phyloP scores from a whole-genome alignment of 2,888 invertebrate genomes.

The Acrocyrtus sp. region DNA sequence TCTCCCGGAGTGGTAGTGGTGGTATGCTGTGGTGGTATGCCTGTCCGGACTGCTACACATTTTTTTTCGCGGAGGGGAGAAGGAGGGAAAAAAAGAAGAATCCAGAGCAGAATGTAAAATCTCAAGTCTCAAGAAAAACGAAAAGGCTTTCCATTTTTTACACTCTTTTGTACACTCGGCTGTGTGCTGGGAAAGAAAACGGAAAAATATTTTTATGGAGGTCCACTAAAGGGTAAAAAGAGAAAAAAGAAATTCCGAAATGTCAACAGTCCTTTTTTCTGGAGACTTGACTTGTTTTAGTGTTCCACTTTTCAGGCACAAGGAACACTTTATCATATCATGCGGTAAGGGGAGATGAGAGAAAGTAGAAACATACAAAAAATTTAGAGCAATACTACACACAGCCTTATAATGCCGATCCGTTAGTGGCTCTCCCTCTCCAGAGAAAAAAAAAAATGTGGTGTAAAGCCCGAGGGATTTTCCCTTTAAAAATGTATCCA shows the following conservation, averaged over 20 bases:
- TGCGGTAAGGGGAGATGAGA: slow-evolving; percentile 23
- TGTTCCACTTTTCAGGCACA: slow-evolving; percentile 31
- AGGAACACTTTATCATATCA: slow-evolving; percentile 39
- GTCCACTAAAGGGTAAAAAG: slow-evolving; percentile 10
- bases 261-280: slow-evolving; percentile 45
- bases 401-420: no score
- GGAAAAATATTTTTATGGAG: slow-evolving; percentile 25
- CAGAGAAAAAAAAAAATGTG: slow-evolving; percentile 17
- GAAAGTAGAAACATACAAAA: slow-evolving; percentile 1
- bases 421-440: no score
- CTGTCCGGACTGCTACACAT: background rate
- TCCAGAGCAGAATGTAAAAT: background rate
- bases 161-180: background rate
- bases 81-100: no score
- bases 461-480: slow-evolving; percentile 29
- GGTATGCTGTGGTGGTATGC: background rate
- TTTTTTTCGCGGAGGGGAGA: background rate
- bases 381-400: no score
- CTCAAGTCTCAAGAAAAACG: background rate
- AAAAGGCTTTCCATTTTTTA: no score
- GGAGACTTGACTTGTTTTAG: slow-evolving; percentile 31
- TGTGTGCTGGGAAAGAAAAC: slow-evolving; percentile 6
- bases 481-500: slow-evolving; percentile 27
- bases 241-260: slow-evolving; percentile 18
- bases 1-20: slow-evolving; percentile 8